Conservation (phyloP, 2,888 invertebrate genomes). For the Phoenoteleia sp. region DNA sequence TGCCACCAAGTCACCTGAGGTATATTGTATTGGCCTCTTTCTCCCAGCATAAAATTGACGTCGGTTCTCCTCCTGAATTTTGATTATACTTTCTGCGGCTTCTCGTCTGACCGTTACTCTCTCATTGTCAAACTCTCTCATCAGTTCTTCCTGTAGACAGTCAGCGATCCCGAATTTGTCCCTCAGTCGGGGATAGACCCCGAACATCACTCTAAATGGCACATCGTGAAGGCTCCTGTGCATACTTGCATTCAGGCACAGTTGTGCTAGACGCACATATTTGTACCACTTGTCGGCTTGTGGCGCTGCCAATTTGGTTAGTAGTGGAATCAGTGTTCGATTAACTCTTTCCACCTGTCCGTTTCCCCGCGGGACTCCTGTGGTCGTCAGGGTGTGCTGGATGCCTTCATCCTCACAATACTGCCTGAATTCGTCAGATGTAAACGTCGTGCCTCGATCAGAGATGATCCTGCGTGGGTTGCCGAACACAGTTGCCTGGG, state of each 20-base stretch:
- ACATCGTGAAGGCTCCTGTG: not conserved
- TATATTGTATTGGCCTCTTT: not conserved
- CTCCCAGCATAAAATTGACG: not conserved
- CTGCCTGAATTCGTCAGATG: not conserved
- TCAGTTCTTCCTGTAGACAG: not conserved
- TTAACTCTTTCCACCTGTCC: not conserved
- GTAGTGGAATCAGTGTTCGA: not conserved
- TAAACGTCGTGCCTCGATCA: not conserved
- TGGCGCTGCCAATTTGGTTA: not conserved
- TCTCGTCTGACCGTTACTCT: not conserved
- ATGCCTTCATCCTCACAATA: not conserved
- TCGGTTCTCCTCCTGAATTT: not conserved
- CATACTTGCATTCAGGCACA: not conserved
- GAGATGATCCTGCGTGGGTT: not conserved
- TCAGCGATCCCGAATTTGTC: not conserved
- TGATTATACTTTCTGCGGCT: not conserved
- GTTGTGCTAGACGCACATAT: not conserved
- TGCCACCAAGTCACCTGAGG: not conserved
- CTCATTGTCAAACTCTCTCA: not conserved
- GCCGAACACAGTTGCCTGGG: too few relatives aligned
- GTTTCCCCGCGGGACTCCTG: not conserved
- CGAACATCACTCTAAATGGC: not conserved
- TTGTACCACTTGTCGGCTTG: not conserved
- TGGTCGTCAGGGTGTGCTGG: not conserved
- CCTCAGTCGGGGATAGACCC: not conserved